phyloP scores from a whole-genome alignment of 2,113 vertebrate genomes.

The Melozone crissalis region DNA sequence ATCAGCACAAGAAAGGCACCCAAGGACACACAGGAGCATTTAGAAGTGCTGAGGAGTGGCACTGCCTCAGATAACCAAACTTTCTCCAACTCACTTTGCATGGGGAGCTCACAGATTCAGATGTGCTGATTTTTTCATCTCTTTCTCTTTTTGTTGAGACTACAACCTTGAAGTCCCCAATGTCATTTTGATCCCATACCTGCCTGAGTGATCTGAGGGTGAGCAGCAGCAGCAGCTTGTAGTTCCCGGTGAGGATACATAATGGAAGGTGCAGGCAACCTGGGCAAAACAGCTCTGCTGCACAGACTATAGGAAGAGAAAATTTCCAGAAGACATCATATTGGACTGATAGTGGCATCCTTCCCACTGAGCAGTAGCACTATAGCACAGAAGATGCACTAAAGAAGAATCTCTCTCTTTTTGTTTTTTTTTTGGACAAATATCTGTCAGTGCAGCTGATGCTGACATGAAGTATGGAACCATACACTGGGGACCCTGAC shows the following conservation, averaged over 20 bases:
- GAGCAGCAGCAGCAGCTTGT: slow-evolving; percentile 76
- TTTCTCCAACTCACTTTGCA: not conserved
- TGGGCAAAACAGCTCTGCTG: slow-evolving; percentile 64
- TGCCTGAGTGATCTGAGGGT: not conserved
- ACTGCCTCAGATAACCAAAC: not conserved
- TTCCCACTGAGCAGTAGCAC: not conserved
- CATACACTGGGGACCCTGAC: no score
- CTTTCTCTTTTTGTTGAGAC: not conserved
- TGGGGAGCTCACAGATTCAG: not conserved
- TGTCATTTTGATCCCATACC: not conserved
- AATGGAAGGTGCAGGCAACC: slow-evolving; percentile 70
- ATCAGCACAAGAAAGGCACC: not conserved
- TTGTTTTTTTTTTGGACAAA: not conserved
- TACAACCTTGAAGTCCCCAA: not conserved
- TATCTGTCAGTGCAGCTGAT: not conserved
- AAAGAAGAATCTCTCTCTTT: not conserved
- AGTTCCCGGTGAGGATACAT: slow-evolving; percentile 74
- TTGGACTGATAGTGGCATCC: not conserved
- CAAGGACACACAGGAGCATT: not conserved
- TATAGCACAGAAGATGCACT: not conserved
- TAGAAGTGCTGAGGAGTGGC: not conserved
- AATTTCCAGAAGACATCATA: not conserved
- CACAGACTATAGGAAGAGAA: slow-evolving; percentile 13
- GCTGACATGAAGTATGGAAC: not conserved
- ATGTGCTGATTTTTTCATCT: not conserved